Evolutionary conservation across 2,113 vertebrate genomes (phyloP).

Genomic region (Megalops atlanticus): DNA sequence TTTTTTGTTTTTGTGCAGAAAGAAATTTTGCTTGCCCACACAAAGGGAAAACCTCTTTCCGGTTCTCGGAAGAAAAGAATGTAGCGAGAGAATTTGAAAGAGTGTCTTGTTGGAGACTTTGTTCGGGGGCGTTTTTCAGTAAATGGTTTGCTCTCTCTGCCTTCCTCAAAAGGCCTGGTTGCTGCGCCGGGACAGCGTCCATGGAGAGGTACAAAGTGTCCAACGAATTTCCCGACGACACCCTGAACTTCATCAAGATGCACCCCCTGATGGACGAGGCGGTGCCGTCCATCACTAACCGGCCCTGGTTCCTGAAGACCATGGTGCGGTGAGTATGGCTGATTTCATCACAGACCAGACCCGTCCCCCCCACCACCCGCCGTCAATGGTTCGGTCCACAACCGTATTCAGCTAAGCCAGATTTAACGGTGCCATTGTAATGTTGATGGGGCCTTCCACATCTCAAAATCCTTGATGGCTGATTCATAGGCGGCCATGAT

Average conservation of each 20-base stretch:
- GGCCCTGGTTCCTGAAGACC: slow-evolving; percentile 96
- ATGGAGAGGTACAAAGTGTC: slow-evolving; percentile 88
- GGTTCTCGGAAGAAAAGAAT: background rate
- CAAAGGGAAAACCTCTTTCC: background rate
- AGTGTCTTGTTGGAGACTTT: no score
- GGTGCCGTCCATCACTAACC: slow-evolving; percentile 88
- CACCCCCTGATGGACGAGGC: slow-evolving; percentile 98
- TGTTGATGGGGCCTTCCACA: background rate
- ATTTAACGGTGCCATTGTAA: background rate
- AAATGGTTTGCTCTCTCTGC: slow-evolving; percentile 21
- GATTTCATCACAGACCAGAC: background rate
- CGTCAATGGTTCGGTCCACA: background rate
- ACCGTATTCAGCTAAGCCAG: background rate
- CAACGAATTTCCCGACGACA: slow-evolving; percentile 96
- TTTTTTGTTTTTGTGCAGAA: no score
- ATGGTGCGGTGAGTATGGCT: slow-evolving; percentile 89
- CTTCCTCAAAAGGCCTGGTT: slow-evolving; percentile 79
- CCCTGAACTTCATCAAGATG: slow-evolving; percentile 97
- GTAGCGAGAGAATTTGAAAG: background rate
- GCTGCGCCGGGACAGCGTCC: slow-evolving; percentile 82
- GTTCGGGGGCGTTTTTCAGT: background rate
- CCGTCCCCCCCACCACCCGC: background rate
- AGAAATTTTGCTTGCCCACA: slow-evolving; percentile 14
- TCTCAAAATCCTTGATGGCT: background rate
- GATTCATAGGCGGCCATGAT: background rate